Percentiles rank a stretch among this genome's conserved stretches.
phyloP scores from a whole-genome alignment of 2,888 invertebrate genomes.

The Brachylomia viminalis region DNA sequence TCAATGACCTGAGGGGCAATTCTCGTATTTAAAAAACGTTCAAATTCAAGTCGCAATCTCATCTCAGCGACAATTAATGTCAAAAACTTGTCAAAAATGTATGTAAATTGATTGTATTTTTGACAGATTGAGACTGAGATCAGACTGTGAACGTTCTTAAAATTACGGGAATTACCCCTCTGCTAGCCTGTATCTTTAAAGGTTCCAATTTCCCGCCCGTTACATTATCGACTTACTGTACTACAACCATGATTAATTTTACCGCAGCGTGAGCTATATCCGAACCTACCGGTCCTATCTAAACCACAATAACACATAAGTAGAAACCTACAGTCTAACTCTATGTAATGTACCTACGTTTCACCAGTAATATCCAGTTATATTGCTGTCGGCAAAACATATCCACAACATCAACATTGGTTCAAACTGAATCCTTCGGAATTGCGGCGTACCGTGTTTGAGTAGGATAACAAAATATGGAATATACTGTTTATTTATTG shows the following conservation, averaged over 20 bases:
- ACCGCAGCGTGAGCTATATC: not conserved
- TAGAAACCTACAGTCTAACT: not conserved
- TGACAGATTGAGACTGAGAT: no score
- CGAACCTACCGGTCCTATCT: not conserved
- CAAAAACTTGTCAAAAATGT: no score
- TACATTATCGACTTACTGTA: not conserved
- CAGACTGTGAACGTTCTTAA: no score
- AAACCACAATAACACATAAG: not conserved
- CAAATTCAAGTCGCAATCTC: no score
- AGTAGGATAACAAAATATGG: slow-evolving; percentile 18
- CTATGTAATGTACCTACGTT: not conserved
- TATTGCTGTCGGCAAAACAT: slow-evolving; percentile 14
- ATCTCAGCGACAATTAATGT: no score
- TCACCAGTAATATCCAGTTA: not conserved
- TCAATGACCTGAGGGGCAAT: no score
- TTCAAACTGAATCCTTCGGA: not conserved
- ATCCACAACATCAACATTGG: slow-evolving; percentile 37
- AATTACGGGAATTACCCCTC: no score
- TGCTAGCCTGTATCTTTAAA: no score
- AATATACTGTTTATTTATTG: slow-evolving; percentile 6
- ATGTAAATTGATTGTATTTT: no score
- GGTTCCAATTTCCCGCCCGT: not conserved
- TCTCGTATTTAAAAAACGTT: no score
- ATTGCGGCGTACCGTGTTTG: slow-evolving; percentile 20
- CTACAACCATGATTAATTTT: not conserved